Percentiles rank a stretch among this genome's conserved stretches.
Conservation (phyloP, 2,797 vertebrate species). For the Euphonia xanthogaster region DNA sequence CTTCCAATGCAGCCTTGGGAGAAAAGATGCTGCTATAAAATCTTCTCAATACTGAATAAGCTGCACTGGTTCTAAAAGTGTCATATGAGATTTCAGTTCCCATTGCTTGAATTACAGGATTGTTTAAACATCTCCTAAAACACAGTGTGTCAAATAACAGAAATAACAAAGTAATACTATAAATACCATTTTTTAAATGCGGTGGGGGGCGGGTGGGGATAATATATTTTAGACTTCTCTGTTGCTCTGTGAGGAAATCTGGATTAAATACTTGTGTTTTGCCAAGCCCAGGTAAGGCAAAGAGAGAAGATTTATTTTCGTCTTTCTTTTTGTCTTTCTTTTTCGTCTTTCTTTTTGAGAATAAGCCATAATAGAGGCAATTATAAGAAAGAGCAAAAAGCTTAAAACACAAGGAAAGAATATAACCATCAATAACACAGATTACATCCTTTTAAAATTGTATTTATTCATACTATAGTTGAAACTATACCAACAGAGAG, state of each 20-base stretch:
- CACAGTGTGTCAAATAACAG: neutral
- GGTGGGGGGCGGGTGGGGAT: accelerated
- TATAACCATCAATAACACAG: neutral
- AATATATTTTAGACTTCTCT: neutral
- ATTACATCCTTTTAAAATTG: neutral
- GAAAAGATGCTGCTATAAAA: neutral
- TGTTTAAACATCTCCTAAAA: neutral
- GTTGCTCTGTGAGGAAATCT: neutral
- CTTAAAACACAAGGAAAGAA: neutral
- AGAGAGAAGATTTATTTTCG: neutral
- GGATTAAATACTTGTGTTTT: neutral
- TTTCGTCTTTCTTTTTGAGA: neutral
- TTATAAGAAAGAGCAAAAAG: neutral
- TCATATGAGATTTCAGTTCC: neutral
- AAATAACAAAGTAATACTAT: neutral
- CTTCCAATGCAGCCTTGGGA: neutral
- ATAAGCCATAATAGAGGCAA: neutral
- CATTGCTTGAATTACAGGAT: neutral
- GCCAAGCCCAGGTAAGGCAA: neutral
- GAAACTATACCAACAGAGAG: neutral
- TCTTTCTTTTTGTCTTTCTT: neutral
- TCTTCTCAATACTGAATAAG: neutral
- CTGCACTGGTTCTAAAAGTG: neutral
- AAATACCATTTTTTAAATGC: neutral
- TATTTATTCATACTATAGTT: neutral